Base-by-base conservation (phyloP, 2,888 invertebrate species). In the Lasioglossum malachurum region DNA sequence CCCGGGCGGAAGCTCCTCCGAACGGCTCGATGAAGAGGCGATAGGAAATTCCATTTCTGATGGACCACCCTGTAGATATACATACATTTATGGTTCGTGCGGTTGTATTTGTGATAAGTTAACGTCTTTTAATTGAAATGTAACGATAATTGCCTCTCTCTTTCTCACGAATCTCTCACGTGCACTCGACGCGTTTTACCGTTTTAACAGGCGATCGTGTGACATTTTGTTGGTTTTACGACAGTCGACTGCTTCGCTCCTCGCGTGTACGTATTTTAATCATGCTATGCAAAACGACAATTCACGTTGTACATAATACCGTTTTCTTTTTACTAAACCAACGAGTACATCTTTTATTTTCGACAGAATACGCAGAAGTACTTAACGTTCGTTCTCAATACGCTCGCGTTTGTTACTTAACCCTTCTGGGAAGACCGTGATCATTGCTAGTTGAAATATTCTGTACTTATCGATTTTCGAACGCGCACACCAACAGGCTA, bases 21-120 rank as follows among this genome's bases (percentile, higher is more conserved):
- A 75, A 49, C 38, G 38, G 14, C 35, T 27, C 19, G 27, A 38
- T 19, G 69, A 38, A n/a, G 38, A 71, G 69, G 41, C 38, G 41
- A 8, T 71, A 14, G 8, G 41, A 41, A 71, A 41, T 41, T 71
- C 71, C 14, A 71, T 38, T 78, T 60, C 31, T 69, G 78, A 46
- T 35, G 60, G 67, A 74, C 49, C 41, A 27, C 49, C 41, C 38
- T 76, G 23, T 60, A 31, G 19, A 72, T 49, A 78, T 27, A 60
- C 41, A 60, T 44, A 46, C 74, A 35, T 53, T 83, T 78, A 53
- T 78, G 31, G 38, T 75, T 67, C 57, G 14, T 75, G 69, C 72
- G 38, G 31, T 80, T 72, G 53, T n/a, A 49, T 69, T 85, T 85
- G 78, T 76, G 73, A 85, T 86, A 85, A 78, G 78, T 86, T 86